phyloP scores from a whole-genome alignment of 2,113 vertebrate genomes.

The Serinus canaria region DNA sequence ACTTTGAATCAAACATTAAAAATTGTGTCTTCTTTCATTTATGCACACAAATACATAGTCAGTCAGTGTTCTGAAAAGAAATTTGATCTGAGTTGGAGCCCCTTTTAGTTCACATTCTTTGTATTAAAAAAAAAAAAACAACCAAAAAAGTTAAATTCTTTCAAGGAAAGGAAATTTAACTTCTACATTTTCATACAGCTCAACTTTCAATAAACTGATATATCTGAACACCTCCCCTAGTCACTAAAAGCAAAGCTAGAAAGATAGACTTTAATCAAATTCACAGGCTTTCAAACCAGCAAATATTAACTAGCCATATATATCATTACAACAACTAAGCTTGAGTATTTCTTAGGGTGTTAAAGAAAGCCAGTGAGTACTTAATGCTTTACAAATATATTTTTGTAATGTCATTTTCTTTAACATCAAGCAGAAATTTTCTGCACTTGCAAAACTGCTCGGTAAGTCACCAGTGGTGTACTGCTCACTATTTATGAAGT shows the following conservation, averaged over 20 bases:
- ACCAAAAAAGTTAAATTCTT: neutral
- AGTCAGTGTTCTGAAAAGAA: neutral
- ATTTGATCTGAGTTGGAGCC: neutral
- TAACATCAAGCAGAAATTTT: neutral
- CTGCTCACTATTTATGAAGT: constrained; percentile 34
- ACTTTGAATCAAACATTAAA: neutral
- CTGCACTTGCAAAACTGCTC: neutral
- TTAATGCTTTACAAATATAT: neutral
- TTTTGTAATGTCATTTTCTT: neutral
- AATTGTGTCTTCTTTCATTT: neutral
- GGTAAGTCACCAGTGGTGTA: neutral
- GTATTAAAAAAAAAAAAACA: neutral
- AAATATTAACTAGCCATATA: neutral
- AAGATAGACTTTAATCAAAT: neutral
- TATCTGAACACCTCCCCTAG: neutral
- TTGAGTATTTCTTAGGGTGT: neutral
- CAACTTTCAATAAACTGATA: neutral
- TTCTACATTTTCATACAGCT: neutral
- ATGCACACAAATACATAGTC: neutral
- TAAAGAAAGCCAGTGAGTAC: neutral
- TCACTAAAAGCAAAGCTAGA: neutral
- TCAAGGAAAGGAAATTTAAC: neutral
- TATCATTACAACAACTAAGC: neutral
- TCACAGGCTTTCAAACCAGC: neutral
- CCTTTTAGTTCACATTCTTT: neutral